Evolutionary conservation across 2,888 invertebrate species (phyloP).

Genomic region (Lymantria dispar): DNA sequence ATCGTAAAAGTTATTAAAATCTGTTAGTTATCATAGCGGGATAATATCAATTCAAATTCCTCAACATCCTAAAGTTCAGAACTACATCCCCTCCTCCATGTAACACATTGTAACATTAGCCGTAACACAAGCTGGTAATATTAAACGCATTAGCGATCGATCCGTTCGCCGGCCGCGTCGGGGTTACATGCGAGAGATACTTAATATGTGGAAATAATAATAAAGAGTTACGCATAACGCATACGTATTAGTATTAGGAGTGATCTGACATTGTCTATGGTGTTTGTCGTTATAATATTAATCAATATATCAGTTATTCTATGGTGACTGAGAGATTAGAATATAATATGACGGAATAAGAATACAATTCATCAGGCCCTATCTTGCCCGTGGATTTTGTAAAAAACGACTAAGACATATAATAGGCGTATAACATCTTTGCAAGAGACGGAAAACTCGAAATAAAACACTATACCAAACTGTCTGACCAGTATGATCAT

Average conservation of each 20-base stretch:
- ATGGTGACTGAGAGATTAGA: too few relatives aligned
- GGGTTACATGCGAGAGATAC: conserved; percentile 39
- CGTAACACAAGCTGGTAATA: conserved; percentile 16
- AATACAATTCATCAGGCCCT: too few relatives aligned
- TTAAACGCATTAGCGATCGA: conserved; percentile 37
- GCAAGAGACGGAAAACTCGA: too few relatives aligned
- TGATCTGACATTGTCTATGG: not conserved
- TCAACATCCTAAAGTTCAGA: conserved; percentile 7
- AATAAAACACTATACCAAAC: too few relatives aligned
- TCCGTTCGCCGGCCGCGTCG: conserved; percentile 13
- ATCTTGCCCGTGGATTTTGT: too few relatives aligned
- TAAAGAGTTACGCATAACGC: conserved; percentile 68
- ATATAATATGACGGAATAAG: too few relatives aligned
- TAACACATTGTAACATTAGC: conserved; percentile 12
- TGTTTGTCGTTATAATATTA: not conserved
- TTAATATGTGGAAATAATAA: conserved; percentile 81
- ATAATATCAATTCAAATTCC: not conserved
- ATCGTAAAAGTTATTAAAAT: too few relatives aligned
- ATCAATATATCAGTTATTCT: too few relatives aligned
- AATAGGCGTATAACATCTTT: too few relatives aligned
- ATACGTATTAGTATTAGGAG: conserved; percentile 54
- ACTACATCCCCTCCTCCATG: conserved; percentile 2
- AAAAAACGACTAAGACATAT: too few relatives aligned
- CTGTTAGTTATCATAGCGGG: too few relatives aligned
- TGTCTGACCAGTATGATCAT: too few relatives aligned